A percentile compares a stretch with the other conserved stretches of the same genome.
Evolutionary conservation across 2,113 vertebrate genomes (phyloP).

Genomic region (Gambusia holbrooki): DNA sequence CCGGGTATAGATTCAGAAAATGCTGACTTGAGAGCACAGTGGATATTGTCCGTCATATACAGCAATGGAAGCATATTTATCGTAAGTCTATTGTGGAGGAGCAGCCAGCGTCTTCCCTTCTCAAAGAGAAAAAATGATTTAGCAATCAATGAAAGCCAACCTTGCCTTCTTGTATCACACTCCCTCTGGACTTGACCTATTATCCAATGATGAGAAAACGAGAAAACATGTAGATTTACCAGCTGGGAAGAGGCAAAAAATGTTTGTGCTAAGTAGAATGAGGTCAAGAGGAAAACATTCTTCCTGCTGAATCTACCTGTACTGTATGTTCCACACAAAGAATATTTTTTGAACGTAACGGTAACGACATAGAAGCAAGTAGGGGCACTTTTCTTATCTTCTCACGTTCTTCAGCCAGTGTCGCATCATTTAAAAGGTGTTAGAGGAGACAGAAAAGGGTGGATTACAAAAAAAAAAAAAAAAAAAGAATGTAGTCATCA

Average conservation of each 20-base stretch:
- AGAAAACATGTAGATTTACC: slow-evolving; percentile 43
- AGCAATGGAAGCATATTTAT: slow-evolving; percentile 38
- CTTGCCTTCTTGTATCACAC: slow-evolving; percentile 65
- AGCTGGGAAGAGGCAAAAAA: neutral
- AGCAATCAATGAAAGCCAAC: slow-evolving; percentile 70
- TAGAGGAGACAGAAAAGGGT: slow-evolving; percentile 31
- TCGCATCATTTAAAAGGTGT: slow-evolving; percentile 29
- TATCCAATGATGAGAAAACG: slow-evolving; percentile 32
- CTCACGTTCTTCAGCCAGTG: slow-evolving; percentile 4
- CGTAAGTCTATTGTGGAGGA: slow-evolving; percentile 37
- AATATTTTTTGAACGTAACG: neutral
- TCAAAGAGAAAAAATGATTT: slow-evolving; percentile 64
- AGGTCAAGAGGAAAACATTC: neutral
- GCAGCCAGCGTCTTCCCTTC: slow-evolving; percentile 52
- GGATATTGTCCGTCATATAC: slow-evolving; percentile 39
- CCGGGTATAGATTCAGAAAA: slow-evolving; percentile 12
- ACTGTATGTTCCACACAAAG: neutral
- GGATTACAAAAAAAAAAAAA: slow-evolving; percentile 39
- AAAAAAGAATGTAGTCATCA: slow-evolving; percentile 49
- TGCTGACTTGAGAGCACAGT: slow-evolving; percentile 47
- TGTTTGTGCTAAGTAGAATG: slow-evolving; percentile 5
- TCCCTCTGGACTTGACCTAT: slow-evolving; percentile 43
- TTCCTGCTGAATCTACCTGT: neutral
- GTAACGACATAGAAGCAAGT: slow-evolving; percentile 6
- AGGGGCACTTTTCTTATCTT: neutral